Evolutionary conservation across 2,888 invertebrate genomes (phyloP), one percentile per base, ranked within the genome.

Genomic region (Melinaea menophilus): DNA sequence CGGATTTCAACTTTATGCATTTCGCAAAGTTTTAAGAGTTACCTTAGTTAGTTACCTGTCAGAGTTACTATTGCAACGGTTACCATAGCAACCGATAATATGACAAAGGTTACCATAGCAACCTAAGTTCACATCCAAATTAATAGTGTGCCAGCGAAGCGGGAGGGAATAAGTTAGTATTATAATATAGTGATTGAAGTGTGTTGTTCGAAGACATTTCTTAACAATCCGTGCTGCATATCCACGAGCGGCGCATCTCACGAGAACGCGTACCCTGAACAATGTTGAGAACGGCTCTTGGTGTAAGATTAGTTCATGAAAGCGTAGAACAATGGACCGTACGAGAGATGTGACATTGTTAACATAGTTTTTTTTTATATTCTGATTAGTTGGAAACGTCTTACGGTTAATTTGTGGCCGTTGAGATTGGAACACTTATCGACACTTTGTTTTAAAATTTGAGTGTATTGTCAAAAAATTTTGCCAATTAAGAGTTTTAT

Each of bases 291-390:
- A 88, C 54, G 45, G 74, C 72, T 67, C 74, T 5, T 9, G 72
- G 74, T 75, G 76, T 81, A 76, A 79, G 79, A 83, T 80, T 79
- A 80, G 83, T 77, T 79, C 78, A 84, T 81, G 89, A 88, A 88
- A 87, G 86, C 80, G 75, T 73, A 79, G 79, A 87, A 90, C 90
- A 90, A 90, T 90, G 78, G 74, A 41, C 9, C 76, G 79, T 82
- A 86, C 77, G 84, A 85, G 79, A 75, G 75, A 70, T 77, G 81
- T 80, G 86, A 86, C 85, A 85, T 75, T 80, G 78, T 80, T 76
- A 73, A 75, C 72, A 73, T 74, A 76, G 75, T 72, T 62, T 72
- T 82, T 86, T 85, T 85, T 72, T 75, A 70, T 73, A 71, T 74
- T 51, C 34, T 55, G 59, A 56, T 62, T 62, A 56, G 46, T 46